Base-by-base conservation (phyloP, 2,888 invertebrate genomes). In the Cerastis leucographa region DNA sequence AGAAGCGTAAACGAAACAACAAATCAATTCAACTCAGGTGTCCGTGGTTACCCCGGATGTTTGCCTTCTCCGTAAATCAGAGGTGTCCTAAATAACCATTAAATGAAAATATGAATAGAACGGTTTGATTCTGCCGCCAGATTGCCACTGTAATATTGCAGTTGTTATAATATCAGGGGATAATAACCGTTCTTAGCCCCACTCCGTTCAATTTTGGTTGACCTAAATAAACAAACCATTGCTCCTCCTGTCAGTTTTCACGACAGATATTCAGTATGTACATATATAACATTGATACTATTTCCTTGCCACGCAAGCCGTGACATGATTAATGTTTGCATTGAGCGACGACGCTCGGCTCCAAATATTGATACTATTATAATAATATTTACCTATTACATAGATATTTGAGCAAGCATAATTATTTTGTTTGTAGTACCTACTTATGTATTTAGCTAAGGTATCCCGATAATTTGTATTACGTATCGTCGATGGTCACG, bases 321-420 rank as follows among this genome's bases (percentile, higher is more conserved):
- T 85, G 65, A 67, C 85, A 81, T 85, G 85, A 82, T 82, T 85
- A 81, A 82, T 82, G 83, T 85, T 82, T 85, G 56, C 81, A 81
- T 67, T 82, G 81, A 74, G 74, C 68, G 56, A 66, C 69, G 56
- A 68, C 46, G 51, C 77, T 67, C 66, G 29, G 64, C 61, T 44
- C 75, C 69, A 81, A 70, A 81, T 82, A 75, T 70, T 81, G 76
- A 67, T 62, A 67, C 61, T 76, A 76, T 67, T 67, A 62, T 85
- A 59, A 85, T 76, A 82, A 86, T 83, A 82, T 85, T 85, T 82
- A 51, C 35, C 64, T 83, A 69, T 65, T 76, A 76, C 78, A 56
- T 11, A 65, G 51, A 68, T 65, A 71, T 65, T 71, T 65, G 78
- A 44, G n/a, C 54, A 68, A 59, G 62, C 62, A 76, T 76, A 59